Evolutionary conservation across 2,113 vertebrate species (phyloP), one percentile per base, ranked within the genome.

Genomic region (Sebastes fasciatus): DNA sequence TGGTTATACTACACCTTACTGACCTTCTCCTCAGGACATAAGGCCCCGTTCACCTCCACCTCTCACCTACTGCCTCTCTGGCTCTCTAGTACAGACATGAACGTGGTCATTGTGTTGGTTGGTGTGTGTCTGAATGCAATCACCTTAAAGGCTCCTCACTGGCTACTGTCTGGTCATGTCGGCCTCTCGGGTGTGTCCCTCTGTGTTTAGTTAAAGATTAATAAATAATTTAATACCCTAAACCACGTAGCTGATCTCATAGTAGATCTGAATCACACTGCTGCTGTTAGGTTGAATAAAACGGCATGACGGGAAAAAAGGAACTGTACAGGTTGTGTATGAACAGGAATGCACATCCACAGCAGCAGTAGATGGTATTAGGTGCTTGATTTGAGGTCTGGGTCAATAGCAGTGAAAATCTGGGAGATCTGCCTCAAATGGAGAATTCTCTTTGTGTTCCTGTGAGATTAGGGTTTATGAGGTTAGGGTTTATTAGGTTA

Each of bases 31-130:
- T 26, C 55, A 51, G 43, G 48, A 66, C 21, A 16, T 66, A 46
- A 23, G 14, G 42, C n/a, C 13, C 64, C 2, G 21, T 19, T 85
- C 79, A 72, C 75, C 77, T 85, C 58, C 74, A 72, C 57, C 26
- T 82, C 51, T 84, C 19, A 46, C 58, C 67, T 49, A 23, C 43
- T 46, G 26, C 65, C 70, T 68, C 26, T 79, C 12, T 10, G 1
- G 11, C 34, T 77, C 79, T 90, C 88, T 51, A 89, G 88, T 86
- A 70, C 82, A 51, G 86, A 93, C 89, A 86, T 23, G 90, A 78
- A 48, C 1, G 26, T 1, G 19, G n/a, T 52, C 64, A 71, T 26
- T 73, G 86, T 26, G 52, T 74, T 21, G 9, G 21, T 64, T 61
- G 23, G 1, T 58, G 64, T 74, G 84, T 51, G 40, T 76, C 34